Conservation (phyloP, 64 coral and sea anemone species). For the Hydrozoanthus tunicans region DNA sequence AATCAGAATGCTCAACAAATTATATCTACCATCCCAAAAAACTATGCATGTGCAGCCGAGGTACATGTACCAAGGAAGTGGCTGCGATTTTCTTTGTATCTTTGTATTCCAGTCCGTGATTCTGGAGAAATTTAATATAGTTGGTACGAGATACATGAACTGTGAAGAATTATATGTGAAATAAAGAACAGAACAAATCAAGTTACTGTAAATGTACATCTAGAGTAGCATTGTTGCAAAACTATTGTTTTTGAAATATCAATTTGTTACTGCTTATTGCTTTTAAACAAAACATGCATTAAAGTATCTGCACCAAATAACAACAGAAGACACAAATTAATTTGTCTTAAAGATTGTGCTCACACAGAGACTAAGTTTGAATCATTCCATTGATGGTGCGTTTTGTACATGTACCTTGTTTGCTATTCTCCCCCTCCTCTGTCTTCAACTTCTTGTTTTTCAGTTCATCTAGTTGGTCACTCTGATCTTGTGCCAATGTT, state of each 20-base stretch:
- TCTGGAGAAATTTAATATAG: background rate
- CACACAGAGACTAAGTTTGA: background rate
- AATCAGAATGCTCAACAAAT: no score
- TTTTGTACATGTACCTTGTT: no score
- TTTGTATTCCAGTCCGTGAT: background rate
- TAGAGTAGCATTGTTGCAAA: background rate
- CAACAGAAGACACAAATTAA: no score
- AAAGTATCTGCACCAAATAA: background rate
- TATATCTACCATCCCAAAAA: no score
- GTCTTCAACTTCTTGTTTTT: no score
- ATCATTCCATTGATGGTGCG: background rate
- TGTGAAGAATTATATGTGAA: background rate
- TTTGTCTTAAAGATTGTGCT: background rate
- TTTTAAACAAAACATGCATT: background rate
- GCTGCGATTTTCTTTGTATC: background rate
- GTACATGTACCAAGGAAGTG: no score
- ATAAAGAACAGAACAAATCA: background rate
- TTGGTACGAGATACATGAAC: background rate
- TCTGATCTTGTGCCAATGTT: constrained; percentile 6
- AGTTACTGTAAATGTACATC: background rate
- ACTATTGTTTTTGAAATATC: background rate
- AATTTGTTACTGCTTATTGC: background rate
- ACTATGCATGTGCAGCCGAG: no score
- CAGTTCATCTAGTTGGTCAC: background rate
- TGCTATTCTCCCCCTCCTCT: no score